phyloP scores from a whole-genome alignment of 1,140 invertebrate species.

The Eupeodes corollae region DNA sequence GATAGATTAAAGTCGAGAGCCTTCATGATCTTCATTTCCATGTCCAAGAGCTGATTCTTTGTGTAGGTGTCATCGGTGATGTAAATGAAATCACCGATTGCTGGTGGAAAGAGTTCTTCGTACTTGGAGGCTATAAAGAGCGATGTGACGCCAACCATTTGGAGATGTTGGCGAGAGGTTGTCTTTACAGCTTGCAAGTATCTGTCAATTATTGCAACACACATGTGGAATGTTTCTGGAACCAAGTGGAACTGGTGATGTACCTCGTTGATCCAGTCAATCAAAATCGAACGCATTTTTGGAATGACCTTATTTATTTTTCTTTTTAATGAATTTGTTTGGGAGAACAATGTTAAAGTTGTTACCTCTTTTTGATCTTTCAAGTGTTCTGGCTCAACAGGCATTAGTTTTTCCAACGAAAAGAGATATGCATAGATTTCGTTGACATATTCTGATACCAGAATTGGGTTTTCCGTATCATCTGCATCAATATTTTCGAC shows the following conservation, averaged over 20 bases:
- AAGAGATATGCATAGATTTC: slow-evolving; percentile 71
- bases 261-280: slow-evolving; percentile 93
- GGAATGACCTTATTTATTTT: slow-evolving; percentile 38
- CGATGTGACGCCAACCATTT: slow-evolving; percentile 82
- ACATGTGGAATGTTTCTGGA: slow-evolving; percentile 85
- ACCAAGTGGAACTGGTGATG: slow-evolving; percentile 76
- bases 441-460: slow-evolving; percentile 69
- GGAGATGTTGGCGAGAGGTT: slow-evolving; percentile 54
- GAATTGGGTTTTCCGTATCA: slow-evolving; percentile 57
- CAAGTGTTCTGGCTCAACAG: slow-evolving; percentile 48
- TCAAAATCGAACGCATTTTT: slow-evolving; percentile 75
- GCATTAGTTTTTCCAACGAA: slow-evolving; percentile 49
- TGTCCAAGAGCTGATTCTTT: slow-evolving; percentile 64
- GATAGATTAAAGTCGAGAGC: slow-evolving; percentile 71
- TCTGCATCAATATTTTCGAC: slow-evolving; percentile 60
- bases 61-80: slow-evolving; percentile 84
- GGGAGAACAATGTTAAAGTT: neutral
- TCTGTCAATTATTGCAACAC: slow-evolving; percentile 79
- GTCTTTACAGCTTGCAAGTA: slow-evolving; percentile 66
- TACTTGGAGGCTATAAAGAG: slow-evolving; percentile 91
- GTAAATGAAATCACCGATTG: slow-evolving; percentile 81
- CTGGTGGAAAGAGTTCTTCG: slow-evolving; percentile 87
- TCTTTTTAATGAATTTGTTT: neutral
- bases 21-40: slow-evolving; percentile 71
- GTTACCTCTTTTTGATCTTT: slow-evolving; percentile 41